Base-by-base conservation (phyloP, 2,113 vertebrate species). In the Mus musculus region DNA sequence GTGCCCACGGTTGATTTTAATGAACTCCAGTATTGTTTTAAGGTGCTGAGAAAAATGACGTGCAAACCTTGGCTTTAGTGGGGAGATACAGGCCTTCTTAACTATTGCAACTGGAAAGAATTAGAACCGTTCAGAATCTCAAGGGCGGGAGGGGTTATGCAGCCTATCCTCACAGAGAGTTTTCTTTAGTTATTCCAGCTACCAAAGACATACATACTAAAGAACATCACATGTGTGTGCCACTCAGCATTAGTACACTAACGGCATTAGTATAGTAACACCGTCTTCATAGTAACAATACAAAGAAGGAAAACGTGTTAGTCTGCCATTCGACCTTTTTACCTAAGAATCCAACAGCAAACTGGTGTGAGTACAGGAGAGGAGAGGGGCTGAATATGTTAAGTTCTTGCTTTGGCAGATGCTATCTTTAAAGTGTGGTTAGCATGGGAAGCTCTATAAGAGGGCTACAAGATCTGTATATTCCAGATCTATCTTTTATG, bases 1-100 rank as follows among this genome's bases (percentile, higher is more conserved):
- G 54, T 94, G 93, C 94, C 52, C 90, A 17, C 52, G 33, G 56
- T 86, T 93, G 84, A 71, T 63, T 90, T 78, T 22, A 13, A 72
- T 91, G 65, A 97, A 56, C 76, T 97, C 93, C 95, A 96, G 96
- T 90, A 96, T 89, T 95, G 93, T 97, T 97, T 97, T 92, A 97
- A 98, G 96, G 85, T 87, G 39, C 92, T 59, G 52, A 97, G 96
- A 92, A 96, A 89, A 86, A 93, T 0, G 6, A 42, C 92, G 16
- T 95, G 77, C 85, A 96, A 95, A 87, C 0, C 3, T 20, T 94
- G 91, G 82, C 76, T 56, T 94, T 96, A 30, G 72, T 72, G 42
- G 78, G 86, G n/a, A 56, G 8, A 91, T 97, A 92, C 4, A 88
- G 91, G 85, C 93, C 59, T 94, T 61, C 30, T 72, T 86, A 93